Evolutionary conservation across 2,888 invertebrate genomes (phyloP), one percentile per base, ranked within the genome.

Genomic region (Andrena dorsata): DNA sequence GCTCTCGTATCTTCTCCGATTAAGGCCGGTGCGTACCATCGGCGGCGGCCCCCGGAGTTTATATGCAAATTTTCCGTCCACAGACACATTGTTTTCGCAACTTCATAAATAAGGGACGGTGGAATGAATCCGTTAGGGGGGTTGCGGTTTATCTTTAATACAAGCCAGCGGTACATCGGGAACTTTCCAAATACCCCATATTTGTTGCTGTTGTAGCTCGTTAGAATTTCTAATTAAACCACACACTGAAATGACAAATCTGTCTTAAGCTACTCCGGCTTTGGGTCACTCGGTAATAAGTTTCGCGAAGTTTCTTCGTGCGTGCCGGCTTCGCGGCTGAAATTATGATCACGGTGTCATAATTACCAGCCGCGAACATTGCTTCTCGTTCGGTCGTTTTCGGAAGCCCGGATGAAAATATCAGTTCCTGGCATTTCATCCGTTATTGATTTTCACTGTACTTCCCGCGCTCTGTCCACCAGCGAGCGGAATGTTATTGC

Each of bases 201-300:
- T 86, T 86, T 77, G 75, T 75, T 66, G 63, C 53, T 8, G 56
- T 16, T 41, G 41, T 70, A 86, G 74, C 84, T 86, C 77, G 70
- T 79, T 86, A 83, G 82, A 80, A 86, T 84, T 80, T 84, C 78
- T 87, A 87, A 87, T 87, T 87, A 87, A 86, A 82, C 74, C 80
- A 74, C 81, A 82, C 73, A 32, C 72, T 53, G 69, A 69, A 76
- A 85, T 82, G 83, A 87, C 86, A 86, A 82, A 87, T 83, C 78
- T 81, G 80, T 73, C 75, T 77, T 85, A 76, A 87, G 77, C 86
- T 51, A 66, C 70, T 66, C 47, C 69, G 76, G 74, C 78, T 75
- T 75, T 63, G 49, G 60, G 82, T 81, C 76, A 72, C 74, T 74
- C 56, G 75, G 73, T 84, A 86, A 88, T 81, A 86, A 88, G 79